Evolutionary conservation across 1,140 invertebrate genomes (phyloP).

Genomic region (Macrobrachium rosenbergii): DNA sequence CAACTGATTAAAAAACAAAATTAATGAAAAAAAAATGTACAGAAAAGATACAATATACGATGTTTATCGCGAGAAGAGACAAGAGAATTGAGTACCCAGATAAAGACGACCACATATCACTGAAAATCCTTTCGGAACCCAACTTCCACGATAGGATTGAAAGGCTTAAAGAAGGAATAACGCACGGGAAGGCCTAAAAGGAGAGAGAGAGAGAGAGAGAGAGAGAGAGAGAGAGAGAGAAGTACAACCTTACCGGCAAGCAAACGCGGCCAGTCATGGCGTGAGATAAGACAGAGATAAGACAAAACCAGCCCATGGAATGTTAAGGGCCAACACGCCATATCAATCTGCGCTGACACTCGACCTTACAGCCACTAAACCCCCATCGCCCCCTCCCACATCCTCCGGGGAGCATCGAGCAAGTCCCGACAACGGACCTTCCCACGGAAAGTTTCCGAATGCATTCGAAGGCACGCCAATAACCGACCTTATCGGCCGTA

Average conservation of each 20-base stretch:
- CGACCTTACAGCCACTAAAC: background rate
- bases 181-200: background rate
- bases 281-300: background rate
- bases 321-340: background rate
- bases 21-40: no score
- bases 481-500: no score
- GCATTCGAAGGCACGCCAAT: no score
- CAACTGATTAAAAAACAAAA: no score
- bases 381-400: background rate
- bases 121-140: background rate
- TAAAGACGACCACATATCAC: no score
- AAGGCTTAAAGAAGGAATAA: background rate
- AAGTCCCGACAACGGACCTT: no score
- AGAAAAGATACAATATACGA: no score
- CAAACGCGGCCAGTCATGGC: no score
- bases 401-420: background rate
- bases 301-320: background rate
- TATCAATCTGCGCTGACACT: background rate
- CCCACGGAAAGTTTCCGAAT: no score
- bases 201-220: constrained; percentile 34
- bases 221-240: constrained; percentile 40
- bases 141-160: background rate
- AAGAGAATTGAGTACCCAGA: no score
- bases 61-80: no score
- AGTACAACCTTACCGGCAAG: background rate